A percentile compares a stretch with the other conserved stretches of the same genome.
phyloP scores from a whole-genome alignment of 1,140 invertebrate species.

The Hycleus phaleratus region DNA sequence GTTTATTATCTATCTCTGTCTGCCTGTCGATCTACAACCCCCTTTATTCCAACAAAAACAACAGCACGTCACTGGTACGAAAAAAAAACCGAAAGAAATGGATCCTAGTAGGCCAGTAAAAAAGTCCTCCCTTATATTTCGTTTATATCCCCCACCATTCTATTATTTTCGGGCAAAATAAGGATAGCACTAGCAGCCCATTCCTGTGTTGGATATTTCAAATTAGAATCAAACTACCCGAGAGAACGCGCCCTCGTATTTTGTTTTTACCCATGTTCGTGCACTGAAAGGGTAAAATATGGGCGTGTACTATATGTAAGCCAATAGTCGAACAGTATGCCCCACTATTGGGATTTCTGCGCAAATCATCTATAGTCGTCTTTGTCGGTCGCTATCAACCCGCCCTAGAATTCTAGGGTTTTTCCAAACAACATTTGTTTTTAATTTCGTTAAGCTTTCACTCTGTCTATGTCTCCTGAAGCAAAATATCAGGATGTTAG shows the following conservation, averaged over 20 bases:
- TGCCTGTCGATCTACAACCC: not conserved
- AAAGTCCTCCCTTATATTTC: slow-evolving; percentile 14
- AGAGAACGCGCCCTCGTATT: slow-evolving; percentile 28
- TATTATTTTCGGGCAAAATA: not conserved
- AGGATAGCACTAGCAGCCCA: slow-evolving; percentile 22
- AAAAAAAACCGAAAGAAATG: slow-evolving; percentile 13
- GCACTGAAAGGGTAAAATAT: slow-evolving; percentile 20
- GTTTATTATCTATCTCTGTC: not conserved
- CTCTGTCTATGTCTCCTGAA: no score
- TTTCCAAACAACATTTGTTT: not conserved
- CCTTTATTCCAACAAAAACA: slow-evolving; percentile 19
- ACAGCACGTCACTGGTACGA: slow-evolving; percentile 8
- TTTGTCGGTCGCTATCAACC: no score
- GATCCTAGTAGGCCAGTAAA: slow-evolving; percentile 11
- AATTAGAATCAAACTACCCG: slow-evolving; percentile 32
- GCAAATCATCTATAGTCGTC: not conserved
- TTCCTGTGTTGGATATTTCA: slow-evolving; percentile 26
- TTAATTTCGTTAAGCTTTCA: slow-evolving; percentile 4
- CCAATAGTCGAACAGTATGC: slow-evolving; percentile 27
- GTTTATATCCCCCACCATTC: no score
- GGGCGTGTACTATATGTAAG: slow-evolving; percentile 32
- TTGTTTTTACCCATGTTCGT: slow-evolving; percentile 35
- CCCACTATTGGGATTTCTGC: slow-evolving; percentile 15
- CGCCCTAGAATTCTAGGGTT: no score
- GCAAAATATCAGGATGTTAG: no score